Evolutionary conservation across 2,797 vertebrate species (phyloP), one percentile per base, ranked within the genome.

Genomic region (Aphelocoma californica): DNA sequence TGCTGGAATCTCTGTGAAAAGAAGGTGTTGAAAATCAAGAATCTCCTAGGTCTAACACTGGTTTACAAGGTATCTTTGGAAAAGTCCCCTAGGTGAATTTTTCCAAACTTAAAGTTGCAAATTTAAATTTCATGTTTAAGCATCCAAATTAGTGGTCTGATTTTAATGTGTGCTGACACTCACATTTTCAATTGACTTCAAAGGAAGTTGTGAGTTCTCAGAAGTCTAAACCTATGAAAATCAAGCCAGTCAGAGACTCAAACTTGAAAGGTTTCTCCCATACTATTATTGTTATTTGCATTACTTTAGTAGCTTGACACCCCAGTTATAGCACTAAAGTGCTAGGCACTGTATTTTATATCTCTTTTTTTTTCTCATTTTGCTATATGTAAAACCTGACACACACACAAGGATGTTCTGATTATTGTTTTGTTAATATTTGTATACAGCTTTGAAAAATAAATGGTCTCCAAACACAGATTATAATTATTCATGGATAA

Each of bases 191-290:
- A 60, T 91, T 4, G 25, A 96, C 95, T 92, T 97, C 95, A 96
- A 96, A 94, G 91, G 61, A 42, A 96, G 54, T 81, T 95, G 58
- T 81, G 79, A 94, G 84, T 1, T 14, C 95, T 97, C 96, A 96
- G 94, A 97, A 97, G 96, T 96, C 95, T 91, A 96, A 96, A 96
- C 91, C 84, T 96, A 96, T 96, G 94, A 96, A 95, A 97, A 96
- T 96, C 92, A 97, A 92, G 93, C 28, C 88, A 94, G 84, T 93
- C 91, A 96, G 84, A 94, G 79, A 91, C 38, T 89, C 79, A 92
- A 92, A 96, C 91, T 96, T 97, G 85, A 97, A 96, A 97, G 92
- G 95, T 93, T 92, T 92, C 72, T 96, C 31, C 78, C 81, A 72
- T 94, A 78, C 67, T 42, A 94, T 96, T 91, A 93, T 94, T 96